Evolutionary conservation across 2,888 invertebrate genomes (phyloP).

Genomic region (Scaptodrosophila latifasciaeformis): DNA sequence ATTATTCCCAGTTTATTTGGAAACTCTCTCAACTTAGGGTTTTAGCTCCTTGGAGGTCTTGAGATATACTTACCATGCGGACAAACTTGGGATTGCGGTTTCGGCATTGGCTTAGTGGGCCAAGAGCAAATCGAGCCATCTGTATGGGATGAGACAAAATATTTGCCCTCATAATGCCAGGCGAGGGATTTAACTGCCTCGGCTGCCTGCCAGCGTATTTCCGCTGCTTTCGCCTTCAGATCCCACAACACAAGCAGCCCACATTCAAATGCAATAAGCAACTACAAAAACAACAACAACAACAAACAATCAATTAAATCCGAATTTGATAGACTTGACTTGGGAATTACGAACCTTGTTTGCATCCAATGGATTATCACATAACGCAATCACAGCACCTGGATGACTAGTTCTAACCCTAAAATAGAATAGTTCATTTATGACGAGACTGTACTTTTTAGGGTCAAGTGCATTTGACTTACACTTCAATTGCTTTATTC

Average conservation of each 20-base stretch:
- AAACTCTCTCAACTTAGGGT: too few species aligned
- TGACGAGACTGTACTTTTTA: too few species aligned
- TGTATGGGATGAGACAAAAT: slow-evolving; percentile 95
- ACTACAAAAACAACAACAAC: slow-evolving; percentile 77
- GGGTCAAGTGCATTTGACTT: slow-evolving; percentile 77
- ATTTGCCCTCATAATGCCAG: slow-evolving; percentile 99
- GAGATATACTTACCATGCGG: slow-evolving; percentile 86
- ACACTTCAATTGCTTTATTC: slow-evolving; percentile 99
- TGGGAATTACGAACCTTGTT: too few species aligned
- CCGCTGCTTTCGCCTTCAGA: slow-evolving; percentile 88
- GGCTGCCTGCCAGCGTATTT: slow-evolving; percentile 86
- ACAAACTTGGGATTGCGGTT: slow-evolving; percentile 88
- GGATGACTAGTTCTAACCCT: slow-evolving; percentile 97
- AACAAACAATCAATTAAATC: too few species aligned
- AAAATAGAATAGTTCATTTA: slow-evolving; percentile 73
- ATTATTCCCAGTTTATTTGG: too few species aligned
- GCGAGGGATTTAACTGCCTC: slow-evolving; percentile 90
- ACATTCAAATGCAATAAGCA: slow-evolving; percentile 96
- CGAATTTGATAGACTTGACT: too few species aligned
- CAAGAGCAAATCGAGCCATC: slow-evolving; percentile 98
- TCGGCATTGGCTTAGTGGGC: slow-evolving; percentile 85
- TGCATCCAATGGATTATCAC: slow-evolving; percentile 96
- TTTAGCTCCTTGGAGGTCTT: too few species aligned
- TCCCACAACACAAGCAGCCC: slow-evolving; percentile 98
- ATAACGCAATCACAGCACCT: slow-evolving; percentile 95